phyloP scores from a whole-genome alignment of 1,140 invertebrate genomes.

The Temnothorax longispinosus region DNA sequence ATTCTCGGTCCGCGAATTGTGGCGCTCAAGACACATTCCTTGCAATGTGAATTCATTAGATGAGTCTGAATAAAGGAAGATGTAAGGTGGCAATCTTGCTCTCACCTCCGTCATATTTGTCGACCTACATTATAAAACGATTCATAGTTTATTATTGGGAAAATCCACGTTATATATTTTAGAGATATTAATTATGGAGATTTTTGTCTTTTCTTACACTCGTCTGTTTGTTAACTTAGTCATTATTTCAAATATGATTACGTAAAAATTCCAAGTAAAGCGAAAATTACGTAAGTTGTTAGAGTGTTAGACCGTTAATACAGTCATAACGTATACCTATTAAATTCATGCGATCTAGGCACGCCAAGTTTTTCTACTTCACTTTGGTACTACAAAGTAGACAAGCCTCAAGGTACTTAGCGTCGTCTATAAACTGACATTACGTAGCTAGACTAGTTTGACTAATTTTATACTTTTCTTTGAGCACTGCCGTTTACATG shows the following conservation, averaged over 20 bases:
- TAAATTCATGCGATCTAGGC: background rate
- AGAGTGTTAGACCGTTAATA: background rate
- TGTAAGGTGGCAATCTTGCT: background rate
- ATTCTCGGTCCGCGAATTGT: background rate
- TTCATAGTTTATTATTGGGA: background rate
- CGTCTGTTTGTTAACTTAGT: background rate
- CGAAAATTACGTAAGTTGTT: background rate
- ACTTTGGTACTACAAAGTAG: background rate
- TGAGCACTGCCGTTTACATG: background rate
- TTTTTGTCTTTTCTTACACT: background rate
- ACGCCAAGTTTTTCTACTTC: slow-evolving; percentile 16
- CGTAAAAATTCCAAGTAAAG: background rate
- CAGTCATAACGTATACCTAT: background rate
- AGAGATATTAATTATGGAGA: background rate
- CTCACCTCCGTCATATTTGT: background rate
- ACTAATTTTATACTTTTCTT: slow-evolving; percentile 19
- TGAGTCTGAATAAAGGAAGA: slow-evolving; percentile 18
- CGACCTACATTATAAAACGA: background rate
- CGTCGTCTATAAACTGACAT: slow-evolving; percentile 32
- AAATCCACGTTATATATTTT: background rate
- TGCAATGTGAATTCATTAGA: background rate
- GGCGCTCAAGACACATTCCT: background rate
- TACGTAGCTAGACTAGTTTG: slow-evolving; percentile 1
- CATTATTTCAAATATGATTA: background rate
- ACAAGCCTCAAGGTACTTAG: background rate